Evolutionary conservation across 2,113 vertebrate species (phyloP).

Genomic region (Pseudorectes ferrugineus): DNA sequence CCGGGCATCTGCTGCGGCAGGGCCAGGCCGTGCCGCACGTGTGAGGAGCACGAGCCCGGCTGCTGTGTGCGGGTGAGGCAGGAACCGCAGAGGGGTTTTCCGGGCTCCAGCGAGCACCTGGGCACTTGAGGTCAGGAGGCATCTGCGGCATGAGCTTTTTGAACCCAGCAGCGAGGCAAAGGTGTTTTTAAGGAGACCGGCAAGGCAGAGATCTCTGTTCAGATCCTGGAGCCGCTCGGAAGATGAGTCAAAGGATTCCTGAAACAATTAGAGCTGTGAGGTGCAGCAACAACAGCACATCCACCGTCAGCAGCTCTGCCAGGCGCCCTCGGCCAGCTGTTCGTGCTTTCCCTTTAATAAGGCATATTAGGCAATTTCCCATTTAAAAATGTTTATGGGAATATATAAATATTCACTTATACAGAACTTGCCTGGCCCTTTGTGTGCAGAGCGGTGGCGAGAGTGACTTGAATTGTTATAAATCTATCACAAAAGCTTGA

Average conservation of each 20-base stretch:
- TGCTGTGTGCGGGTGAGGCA: neutral
- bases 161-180: neutral
- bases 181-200: neutral
- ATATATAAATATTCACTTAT: neutral
- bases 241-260: conserved; percentile 29
- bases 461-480: neutral
- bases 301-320: neutral
- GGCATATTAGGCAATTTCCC: conserved; percentile 14
- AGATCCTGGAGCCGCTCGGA: neutral
- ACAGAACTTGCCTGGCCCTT: neutral
- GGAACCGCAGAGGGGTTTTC: conserved; percentile 48
- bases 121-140: neutral
- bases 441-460: rapidly evolving
- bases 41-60: neutral
- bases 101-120: neutral
- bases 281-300: neutral
- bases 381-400: conserved; percentile 8
- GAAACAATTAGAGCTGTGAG: neutral
- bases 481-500: neutral
- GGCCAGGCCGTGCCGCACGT: neutral
- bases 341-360: neutral
- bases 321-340: neutral
- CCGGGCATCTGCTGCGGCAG: neutral
- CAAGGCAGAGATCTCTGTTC: neutral
- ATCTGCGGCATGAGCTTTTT: neutral